phyloP scores from a whole-genome alignment of 2,888 invertebrate species.

The Lepetodrilus schrolli region DNA sequence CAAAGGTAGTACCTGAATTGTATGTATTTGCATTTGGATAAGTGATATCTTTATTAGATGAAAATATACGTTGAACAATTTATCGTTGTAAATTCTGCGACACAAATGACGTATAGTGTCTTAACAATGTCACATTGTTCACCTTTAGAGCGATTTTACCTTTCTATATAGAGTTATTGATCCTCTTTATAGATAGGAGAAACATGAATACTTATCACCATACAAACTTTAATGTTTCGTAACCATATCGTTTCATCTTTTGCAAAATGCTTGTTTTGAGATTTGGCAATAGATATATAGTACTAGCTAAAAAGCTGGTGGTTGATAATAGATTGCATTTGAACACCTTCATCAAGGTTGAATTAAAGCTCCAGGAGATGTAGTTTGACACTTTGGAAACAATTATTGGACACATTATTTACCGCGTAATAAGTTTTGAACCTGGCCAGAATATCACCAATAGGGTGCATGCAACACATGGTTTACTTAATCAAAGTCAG shows the following conservation, averaged over 20 bases:
- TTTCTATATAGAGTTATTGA: not conserved
- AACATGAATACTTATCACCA: not conserved
- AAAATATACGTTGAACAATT: not conserved
- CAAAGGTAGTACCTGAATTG: not conserved
- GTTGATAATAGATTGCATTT: too few species aligned
- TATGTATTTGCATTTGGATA: conserved; percentile 16
- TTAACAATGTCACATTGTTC: not conserved
- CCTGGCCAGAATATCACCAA: too few species aligned
- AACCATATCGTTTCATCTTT: not conserved
- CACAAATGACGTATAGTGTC: not conserved
- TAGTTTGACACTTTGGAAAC: too few species aligned
- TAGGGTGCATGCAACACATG: too few species aligned
- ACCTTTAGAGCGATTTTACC: not conserved
- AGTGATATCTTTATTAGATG: not conserved
- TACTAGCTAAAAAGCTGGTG: too few species aligned
- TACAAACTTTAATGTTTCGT: not conserved
- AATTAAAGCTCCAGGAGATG: too few species aligned
- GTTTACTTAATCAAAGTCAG: too few species aligned
- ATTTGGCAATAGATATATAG: too few species aligned
- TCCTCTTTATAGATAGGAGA: not conserved
- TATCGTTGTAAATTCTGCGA: not conserved
- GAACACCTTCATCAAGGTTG: too few species aligned
- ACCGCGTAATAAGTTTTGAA: too few species aligned
- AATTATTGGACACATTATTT: too few species aligned
- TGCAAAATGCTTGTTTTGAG: not conserved